Evolutionary conservation across 1,140 invertebrate species (phyloP), one percentile per base, ranked within the genome.

Genomic region (Cotesia chilonis): DNA sequence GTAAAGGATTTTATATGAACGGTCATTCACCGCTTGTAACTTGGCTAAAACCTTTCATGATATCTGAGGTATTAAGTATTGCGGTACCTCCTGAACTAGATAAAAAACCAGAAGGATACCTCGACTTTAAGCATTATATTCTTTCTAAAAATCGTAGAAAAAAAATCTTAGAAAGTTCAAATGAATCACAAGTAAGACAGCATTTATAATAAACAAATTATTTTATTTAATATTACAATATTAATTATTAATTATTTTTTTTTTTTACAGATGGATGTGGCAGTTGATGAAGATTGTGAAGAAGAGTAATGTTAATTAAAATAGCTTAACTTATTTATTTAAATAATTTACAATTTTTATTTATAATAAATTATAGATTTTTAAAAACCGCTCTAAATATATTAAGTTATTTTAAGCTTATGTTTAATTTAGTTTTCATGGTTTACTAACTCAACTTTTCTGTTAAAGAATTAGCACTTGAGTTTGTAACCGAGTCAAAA

Each of bases 11-110:
- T 75, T 98, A 98, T 77, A 90, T 89, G 6, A 89, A 90, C 75
- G 94, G 94, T 9, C 82, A 87, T 47, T 95, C 95, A 0, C 96
- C 96, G 0, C 84, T 98, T 10, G 94, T 97, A 0, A 92, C 92
- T 2, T 98, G 96, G 96, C 85, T 97, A 0, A 96, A 94, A 81
- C 89, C 93, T 0, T 96, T 90, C 81, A 97, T 97, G 95, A 78
- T 97, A 7, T 89, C 91, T 1, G 95, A 97, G 87, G 88, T 95
- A 28, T 84, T 97, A 6, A 88, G 89, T 54, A 83, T 91, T 51
- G 71, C 77, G 47, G 82, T 91, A 10, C 86, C 88, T 14, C 82
- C 78, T 12, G 64, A 70, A n/a, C 68, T 84, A 63, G 73, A 81
- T 20, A 76, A 84, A 51, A 86, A 84, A 76, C 88, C 88, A 41